Evolutionary conservation across 1,140 invertebrate species (phyloP), one percentile per base, ranked within the genome.

Genomic region (Zaprionus taronus): DNA sequence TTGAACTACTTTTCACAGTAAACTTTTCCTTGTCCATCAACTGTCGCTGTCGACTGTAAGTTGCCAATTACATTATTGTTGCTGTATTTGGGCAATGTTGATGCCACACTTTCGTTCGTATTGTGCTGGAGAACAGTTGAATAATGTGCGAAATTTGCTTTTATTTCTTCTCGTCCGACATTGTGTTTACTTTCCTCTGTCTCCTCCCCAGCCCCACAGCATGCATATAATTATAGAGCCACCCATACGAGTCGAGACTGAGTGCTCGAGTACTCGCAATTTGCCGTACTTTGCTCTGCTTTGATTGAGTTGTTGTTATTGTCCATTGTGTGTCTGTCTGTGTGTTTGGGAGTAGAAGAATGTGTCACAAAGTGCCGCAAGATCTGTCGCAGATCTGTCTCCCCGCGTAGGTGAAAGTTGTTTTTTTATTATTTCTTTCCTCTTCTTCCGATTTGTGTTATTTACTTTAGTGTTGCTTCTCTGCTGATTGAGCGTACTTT

Each of bases 131-230:
- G 38, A 41, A 74, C 75, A 67, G 70, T 77, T 77, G 60, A 77
- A 77, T 77, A 77, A 77, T 74, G 75, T 77, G 70, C 58, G 71
- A 77, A 73, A 77, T 72, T 77, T 73, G 70, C 56, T 67, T 61
- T 72, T 66, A 77, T 77, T 77, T 47, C n/a, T 72, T 60, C 9
- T 66, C 58, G 7, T 44, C 55, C 64, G 55, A 76, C 68, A 60
- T 58, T 26, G 49, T 77, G 61, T 47, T 28, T 44, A 73, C 75
- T 77, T 73, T 77, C 71, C 73, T 64, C 64, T 34, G 9, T 34
- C 31, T 11, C 31, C 31, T 4, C 31, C 26, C 15, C 26, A 49
- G 1, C 31, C 26, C 15, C 26, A 49, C 60, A 20, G 28, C 63
- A 41, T 73, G 75, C 75, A 77, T 68, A 77, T 77, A 58, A 77